Conservation (phyloP, 2,113 vertebrate genomes). For the Xiphophorus hellerii region DNA sequence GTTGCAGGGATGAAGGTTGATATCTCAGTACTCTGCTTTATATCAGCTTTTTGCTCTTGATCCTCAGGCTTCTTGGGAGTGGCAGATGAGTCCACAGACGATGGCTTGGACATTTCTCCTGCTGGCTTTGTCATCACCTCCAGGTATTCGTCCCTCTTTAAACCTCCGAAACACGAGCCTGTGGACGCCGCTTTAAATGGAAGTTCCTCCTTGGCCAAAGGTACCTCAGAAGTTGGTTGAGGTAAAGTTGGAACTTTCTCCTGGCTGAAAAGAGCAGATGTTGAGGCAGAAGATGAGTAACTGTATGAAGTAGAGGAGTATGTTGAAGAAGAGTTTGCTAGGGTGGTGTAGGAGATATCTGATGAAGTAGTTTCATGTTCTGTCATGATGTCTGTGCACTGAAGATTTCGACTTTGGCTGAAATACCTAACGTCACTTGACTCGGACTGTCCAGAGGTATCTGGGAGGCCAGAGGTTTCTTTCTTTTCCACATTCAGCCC, state of each 20-base stretch:
- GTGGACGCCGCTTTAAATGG: slow-evolving; percentile 71
- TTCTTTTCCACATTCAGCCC: slow-evolving; percentile 46
- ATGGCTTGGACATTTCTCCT: slow-evolving; percentile 74
- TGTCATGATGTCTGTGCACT: slow-evolving; percentile 37
- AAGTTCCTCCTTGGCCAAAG: slow-evolving; percentile 76
- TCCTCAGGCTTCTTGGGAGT: slow-evolving; percentile 52
- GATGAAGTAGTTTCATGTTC: slow-evolving; percentile 68
- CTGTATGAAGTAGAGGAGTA: slow-evolving; percentile 74
- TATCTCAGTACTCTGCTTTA: slow-evolving; percentile 46
- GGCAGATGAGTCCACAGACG: slow-evolving; percentile 49
- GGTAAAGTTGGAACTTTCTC: slow-evolving; percentile 49
- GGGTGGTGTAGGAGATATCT: slow-evolving; percentile 72
- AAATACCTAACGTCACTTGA: slow-evolving; percentile 48
- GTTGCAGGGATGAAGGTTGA: slow-evolving; percentile 16
- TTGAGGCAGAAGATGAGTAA: slow-evolving; percentile 68
- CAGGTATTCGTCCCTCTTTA: slow-evolving; percentile 87
- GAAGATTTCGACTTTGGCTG: slow-evolving; percentile 40
- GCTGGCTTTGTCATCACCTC: slow-evolving; percentile 86
- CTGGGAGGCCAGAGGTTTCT: slow-evolving; percentile 28
- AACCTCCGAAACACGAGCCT: slow-evolving; percentile 74
- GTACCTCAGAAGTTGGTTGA: slow-evolving; percentile 38
- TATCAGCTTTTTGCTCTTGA: slow-evolving; percentile 47
- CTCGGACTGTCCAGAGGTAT: slow-evolving; percentile 30
- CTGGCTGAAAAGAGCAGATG: slow-evolving; percentile 58
- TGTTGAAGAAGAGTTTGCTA: slow-evolving; percentile 58